phyloP scores from a whole-genome alignment of 92 coral and sea anemone species.

The Parazoanthus atlanticus region DNA sequence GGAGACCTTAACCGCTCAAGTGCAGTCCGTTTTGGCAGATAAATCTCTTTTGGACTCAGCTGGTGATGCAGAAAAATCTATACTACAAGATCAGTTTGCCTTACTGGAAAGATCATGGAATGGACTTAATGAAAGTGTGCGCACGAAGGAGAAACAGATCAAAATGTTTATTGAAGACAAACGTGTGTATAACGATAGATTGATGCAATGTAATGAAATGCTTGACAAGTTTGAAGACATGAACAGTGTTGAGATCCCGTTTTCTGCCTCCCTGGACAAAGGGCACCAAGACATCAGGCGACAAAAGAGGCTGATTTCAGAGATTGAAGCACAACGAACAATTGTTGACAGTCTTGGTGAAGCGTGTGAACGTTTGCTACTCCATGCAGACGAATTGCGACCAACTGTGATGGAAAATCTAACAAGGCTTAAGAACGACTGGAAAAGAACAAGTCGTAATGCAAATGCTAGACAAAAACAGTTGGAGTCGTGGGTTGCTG shows the following conservation, averaged over 20 bases:
- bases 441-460: conserved; percentile 43
- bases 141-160: conserved; percentile 4
- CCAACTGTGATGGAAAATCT: conserved; percentile 45
- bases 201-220: conserved; percentile 16
- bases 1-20: conserved; percentile 19
- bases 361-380: conserved; percentile 40
- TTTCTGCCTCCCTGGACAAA: conserved; percentile 17
- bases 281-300: conserved; percentile 29
- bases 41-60: background rate
- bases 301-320: conserved; percentile 31
- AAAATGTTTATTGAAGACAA: conserved; percentile 17
- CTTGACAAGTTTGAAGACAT: background rate
- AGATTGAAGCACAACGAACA: conserved; percentile 49
- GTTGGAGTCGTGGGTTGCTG: conserved; percentile 54
- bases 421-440: conserved; percentile 49
- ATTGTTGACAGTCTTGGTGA: conserved; percentile 52
- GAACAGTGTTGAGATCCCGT: background rate
- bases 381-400: conserved; percentile 45
- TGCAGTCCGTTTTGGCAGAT: conserved; percentile 12
- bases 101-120: conserved; percentile 16
- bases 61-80: background rate
- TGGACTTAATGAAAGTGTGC: background rate
- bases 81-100: background rate
- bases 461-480: conserved; percentile 52
- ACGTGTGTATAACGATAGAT: conserved; percentile 28